Evolutionary conservation across 2,797 vertebrate species (phyloP), one percentile per base, ranked within the genome.

Genomic region (Adrianichthys oophorus): DNA sequence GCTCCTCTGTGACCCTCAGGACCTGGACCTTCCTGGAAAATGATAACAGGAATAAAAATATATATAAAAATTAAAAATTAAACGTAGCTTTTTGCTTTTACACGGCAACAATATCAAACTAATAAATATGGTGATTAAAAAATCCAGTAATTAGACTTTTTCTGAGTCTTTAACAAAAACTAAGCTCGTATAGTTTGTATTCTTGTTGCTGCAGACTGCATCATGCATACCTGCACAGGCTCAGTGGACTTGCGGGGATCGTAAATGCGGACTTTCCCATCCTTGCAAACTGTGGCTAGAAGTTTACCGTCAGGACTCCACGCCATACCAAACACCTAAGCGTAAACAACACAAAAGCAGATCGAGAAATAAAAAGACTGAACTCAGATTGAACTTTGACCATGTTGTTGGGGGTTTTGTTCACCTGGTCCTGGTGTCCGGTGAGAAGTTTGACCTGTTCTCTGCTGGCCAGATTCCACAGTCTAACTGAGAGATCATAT

Each of bases 381-480:
- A 18, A 46, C n/a, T 17, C 17, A 19, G 43, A 14, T 19, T 17
- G 16, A 17, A 17, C 23, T 51, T 51, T 48, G 29, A 24, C 52
- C 1, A 7, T 7, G 12, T 43, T 43, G 19, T 7, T 1, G 15
- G 49, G n/a, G 16, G 29, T 26, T 15, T 14, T 15, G 6, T 4
- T 57, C 58, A 98, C 97, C 94, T 99, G 97, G 67, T 98, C 97
- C 1, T 82, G 76, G 74, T 98, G 97, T 74, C 97, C 97, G 13
- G 41, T 85, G 17, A 99, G 87, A 62, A 84, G 62, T 49, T 94
- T 90, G 62, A 82, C 91, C 78, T 96, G 88, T 2, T 23, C 72
- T 24, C 89, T 52, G 0, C 78, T 8, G 2, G 89, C 85, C 71
- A 97, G 78, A 65, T 94, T 91, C 96, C 97, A 99, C 68, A 98